Base-by-base conservation (phyloP, 2,797 vertebrate species). In the Arnoldichthys spilopterus region DNA sequence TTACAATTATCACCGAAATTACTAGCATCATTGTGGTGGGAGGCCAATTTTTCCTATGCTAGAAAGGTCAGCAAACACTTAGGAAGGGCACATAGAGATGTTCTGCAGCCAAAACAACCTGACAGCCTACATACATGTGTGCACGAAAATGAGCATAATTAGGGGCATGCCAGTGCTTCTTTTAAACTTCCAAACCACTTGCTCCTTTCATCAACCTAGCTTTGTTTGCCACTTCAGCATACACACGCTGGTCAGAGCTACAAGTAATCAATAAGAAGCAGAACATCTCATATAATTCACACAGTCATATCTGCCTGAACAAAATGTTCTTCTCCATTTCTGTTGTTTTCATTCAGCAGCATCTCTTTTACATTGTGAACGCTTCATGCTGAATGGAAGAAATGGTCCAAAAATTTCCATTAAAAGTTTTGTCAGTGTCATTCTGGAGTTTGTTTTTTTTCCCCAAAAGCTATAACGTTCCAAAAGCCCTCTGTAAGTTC, bases 1-100 rank as follows among this genome's bases (percentile, higher is more conserved):
- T 80, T 79, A 86, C 71, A 85, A 83, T 84, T 82, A 72, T 72
- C 53, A 45, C 76, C 58, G 28, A 82, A 87, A 85, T 82, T 83
- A 77, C 76, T 32, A 69, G 58, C 79, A 77, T 83, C 68, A 78
- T 73, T 76, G 70, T n/a, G 26, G 66, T 67, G 64, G 22, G 61
- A 37, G 62, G 16, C 71, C 6, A 47, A 47, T 77, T 76, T 71
- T 18, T 66, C 74, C 62, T 34, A 28, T 59, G 15, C 58, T 59
- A 28, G 22, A 40, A 49, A 9, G 70, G 69, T 78, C 73, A 53
- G 34, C 26, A 43, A 68, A 63, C 32, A 64, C 64, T 78, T 30
- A 78, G 67, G 28, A 40, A 70, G 37, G n/a, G 26, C 26, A 51
- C 45, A 24, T 74, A 67, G 37, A 72, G 54, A 67, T 66, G n/a